Evolutionary conservation across 2,113 vertebrate species (phyloP), one percentile per base, ranked within the genome.

Genomic region (Anarhynchus alexandrinus): DNA sequence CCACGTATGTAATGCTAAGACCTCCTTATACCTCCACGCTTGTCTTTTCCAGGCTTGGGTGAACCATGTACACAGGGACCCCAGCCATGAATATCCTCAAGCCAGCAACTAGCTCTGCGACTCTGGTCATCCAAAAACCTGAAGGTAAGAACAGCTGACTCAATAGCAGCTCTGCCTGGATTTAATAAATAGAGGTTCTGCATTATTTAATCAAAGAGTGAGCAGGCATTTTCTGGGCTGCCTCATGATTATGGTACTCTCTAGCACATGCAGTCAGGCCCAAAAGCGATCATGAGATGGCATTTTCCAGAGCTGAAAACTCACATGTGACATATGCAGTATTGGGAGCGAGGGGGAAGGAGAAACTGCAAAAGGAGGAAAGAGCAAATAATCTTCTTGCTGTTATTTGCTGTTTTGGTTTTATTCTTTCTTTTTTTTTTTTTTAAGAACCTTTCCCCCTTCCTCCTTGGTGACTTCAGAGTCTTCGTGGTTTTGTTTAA

Each of bases 101-200:
- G 49, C 12, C 16, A 55, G 18, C 30, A 82, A 16, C 11, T 12
- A 55, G 15, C 62, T 79, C 57, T 12, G 8, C 2, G 5, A 0
- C 29, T 64, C 32, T 47, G 69, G 6, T 51, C 5, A 5, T 45
- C 47, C 52, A 19, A 40, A 82, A 59, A 57, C 16, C 36, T 38
- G 27, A 76, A 94, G 93, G 90, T 94, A 90, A 94, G 90, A 85
- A 70, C 11, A 85, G 42, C 40, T 55, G 65, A 49, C 21, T 86
- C 0, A 0, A 32, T 6, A 59, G 84, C 20, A 81, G 43, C 20
- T 78, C 73, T 89, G 38, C n/a, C 61, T 72, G 47, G 15, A 42
- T 54, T 54, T 73, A 45, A 6, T 30, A 15, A 21, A 21, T 1
- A 25, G 38, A 51, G 38, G 20, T 71, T 74, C 42, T 89, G 19